Evolutionary conservation across 2,113 vertebrate species (phyloP).

Genomic region (Burhinus oedicnemus): DNA sequence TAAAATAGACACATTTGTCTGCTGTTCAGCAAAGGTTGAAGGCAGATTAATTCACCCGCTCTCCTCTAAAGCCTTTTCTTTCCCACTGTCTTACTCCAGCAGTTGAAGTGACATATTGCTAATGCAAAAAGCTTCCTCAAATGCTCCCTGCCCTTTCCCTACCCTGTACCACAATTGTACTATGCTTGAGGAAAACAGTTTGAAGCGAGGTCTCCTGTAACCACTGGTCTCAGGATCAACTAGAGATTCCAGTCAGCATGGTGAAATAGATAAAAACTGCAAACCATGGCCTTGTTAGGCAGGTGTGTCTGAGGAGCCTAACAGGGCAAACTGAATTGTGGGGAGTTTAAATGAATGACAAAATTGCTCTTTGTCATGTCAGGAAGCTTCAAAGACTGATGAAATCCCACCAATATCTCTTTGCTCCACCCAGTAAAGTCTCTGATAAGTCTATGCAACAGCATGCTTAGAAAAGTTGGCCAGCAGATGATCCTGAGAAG

Average conservation of each 20-base stretch:
- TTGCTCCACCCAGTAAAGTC: background rate
- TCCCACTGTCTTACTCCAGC: background rate
- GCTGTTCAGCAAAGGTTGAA: background rate
- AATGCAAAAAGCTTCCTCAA: background rate
- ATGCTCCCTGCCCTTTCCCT: background rate
- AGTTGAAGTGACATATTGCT: background rate
- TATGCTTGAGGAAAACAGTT: background rate
- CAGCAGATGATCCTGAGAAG: background rate
- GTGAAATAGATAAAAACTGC: background rate
- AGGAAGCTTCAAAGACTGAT: background rate
- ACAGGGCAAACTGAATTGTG: background rate
- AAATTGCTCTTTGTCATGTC: background rate
- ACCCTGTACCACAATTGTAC: background rate
- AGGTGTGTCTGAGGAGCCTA: background rate
- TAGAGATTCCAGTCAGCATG: background rate
- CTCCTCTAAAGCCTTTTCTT: background rate
- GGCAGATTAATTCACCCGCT: constrained; percentile 15
- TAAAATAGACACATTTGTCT: constrained; percentile 18
- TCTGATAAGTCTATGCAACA: background rate
- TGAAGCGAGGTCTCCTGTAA: background rate
- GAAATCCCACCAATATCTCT: background rate
- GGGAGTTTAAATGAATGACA: background rate
- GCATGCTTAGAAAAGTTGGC: background rate
- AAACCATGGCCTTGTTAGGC: background rate
- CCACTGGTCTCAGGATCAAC: background rate